These are phyloP conservation scores for Ardeotis arabs DNA, from an alignment of 2,113 vertebrate species.

Conservation along the genomic window DNA sequence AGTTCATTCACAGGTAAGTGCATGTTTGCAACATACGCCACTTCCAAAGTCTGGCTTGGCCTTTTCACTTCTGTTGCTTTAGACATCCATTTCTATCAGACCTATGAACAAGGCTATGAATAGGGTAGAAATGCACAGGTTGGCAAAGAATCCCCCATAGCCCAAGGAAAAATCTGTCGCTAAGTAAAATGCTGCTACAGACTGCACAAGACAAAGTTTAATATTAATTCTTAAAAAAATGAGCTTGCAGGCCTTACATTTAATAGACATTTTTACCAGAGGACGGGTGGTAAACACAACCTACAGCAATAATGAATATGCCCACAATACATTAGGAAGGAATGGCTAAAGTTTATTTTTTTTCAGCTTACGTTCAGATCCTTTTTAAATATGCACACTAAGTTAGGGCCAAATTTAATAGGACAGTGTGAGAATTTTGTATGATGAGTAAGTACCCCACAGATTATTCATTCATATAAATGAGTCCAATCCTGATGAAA, in stretches of 20 bases:
- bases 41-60: not conserved
- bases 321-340: not conserved
- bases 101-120: not conserved
- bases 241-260: not conserved
- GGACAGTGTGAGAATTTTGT: not conserved
- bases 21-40: not conserved
- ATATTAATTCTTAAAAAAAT: not conserved
- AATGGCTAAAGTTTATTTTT: not conserved
- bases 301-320: not conserved
- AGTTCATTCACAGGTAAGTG: not conserved
- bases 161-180: not conserved
- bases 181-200: not conserved
- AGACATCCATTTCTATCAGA: not conserved
- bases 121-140: not conserved
- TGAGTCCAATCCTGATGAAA: constrained; percentile 26
- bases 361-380: not conserved
- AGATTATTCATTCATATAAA: not conserved
- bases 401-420: not conserved
- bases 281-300: not conserved
- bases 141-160: not conserved
- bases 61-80: not conserved
- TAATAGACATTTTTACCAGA: not conserved
- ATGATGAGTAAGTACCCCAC: not conserved
- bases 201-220: not conserved
- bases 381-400: not conserved